Evolutionary conservation across 2,797 vertebrate species (phyloP), one percentile per base, ranked within the genome.

Genomic region (Allobates femoralis): DNA sequence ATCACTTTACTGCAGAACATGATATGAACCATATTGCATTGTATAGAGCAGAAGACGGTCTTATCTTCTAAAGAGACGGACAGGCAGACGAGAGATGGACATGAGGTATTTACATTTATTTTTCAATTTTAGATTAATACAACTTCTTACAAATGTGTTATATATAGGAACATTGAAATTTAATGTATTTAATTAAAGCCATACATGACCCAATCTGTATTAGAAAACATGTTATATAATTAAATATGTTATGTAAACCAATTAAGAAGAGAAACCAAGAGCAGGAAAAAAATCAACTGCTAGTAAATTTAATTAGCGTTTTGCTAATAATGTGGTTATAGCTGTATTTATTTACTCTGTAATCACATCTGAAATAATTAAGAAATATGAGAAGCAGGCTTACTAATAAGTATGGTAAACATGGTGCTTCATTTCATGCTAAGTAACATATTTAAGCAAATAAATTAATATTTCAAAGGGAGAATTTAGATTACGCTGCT

Each of bases 331-430:
- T 37, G 55, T 41, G 76, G 53, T 58, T 78, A 78, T 58, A n/a
- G 76, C 76, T 37, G 55, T 78, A 37, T 32, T 56, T 78, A 78
- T 60, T 78, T 78, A 37, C 58, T 37, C 19, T n/a, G 30, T 58
- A 78, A 58, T 60, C 32, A 37, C n/a, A 37, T 58, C 19, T 26
- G 76, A 23, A 78, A 56, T 58, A 56, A 60, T 37, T 58, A 30
- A 58, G 76, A 60, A 78, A 78, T 51, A 78, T 26, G 53, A 78
- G 30, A 58, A 32, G 21, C 30, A 23, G 32, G 10, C 2, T 21
- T 14, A 32, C 30, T 56, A 77, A 37, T 32, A 78, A 58, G 30
- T 41, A 26, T 16, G 41, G 71, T 5, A 53, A 30, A 78, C 30
- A 78, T 0, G 10, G 6, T 16, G 30, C 76, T 28, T 6, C 21